Evolutionary conservation across 2,113 vertebrate genomes (phyloP), one percentile per base, ranked within the genome.

Genomic region (Ophiodon elongatus): DNA sequence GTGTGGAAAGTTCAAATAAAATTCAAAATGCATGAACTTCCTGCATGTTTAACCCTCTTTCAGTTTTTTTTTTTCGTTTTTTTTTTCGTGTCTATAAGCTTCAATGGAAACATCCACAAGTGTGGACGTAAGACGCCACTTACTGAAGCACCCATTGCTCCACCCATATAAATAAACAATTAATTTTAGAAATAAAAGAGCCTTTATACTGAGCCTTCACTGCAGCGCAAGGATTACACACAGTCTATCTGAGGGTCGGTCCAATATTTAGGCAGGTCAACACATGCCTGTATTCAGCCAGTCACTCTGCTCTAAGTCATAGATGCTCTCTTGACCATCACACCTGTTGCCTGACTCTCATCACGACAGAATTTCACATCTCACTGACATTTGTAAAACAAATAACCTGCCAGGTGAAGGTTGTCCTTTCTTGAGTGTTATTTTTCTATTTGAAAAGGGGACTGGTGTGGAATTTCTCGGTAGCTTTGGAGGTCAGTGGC

Each of bases 91-190:
- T 90, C 88, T 84, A 85, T 84, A 83, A 88, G 79, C 75, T 85
- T 81, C 21, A 35, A 72, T 91, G 90, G 91, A 94, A 94, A 94
- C 75, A 84, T 89, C 89, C 60, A 92, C 87, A 91, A 87, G 69
- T 82, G 79, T 35, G 81, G 73, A 87, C 87, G 9, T 43, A 77
- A 83, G 68, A 85, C 68, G 35, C 72, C 84, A 91, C 91, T 89
- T 82, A 86, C 97, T 1, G 91, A 95, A 47, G 95, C 90, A 85
- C 97, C 95, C 33, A 95, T 96, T 1, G 94, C 95, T 93, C 0
- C 95, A 91, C 29, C 96, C 96, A 0, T 96, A 96, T 87, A 93
- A 94, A 93, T 88, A 94, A 94, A 93, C 90, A 93, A 91, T 92
- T 92, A 78, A 87, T 91, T 91, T 80, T 80, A 80, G 82, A 92